Evolutionary conservation across 2,888 invertebrate species (phyloP), one percentile per base, ranked within the genome.

Genomic region (Ectemnius cavifrons): DNA sequence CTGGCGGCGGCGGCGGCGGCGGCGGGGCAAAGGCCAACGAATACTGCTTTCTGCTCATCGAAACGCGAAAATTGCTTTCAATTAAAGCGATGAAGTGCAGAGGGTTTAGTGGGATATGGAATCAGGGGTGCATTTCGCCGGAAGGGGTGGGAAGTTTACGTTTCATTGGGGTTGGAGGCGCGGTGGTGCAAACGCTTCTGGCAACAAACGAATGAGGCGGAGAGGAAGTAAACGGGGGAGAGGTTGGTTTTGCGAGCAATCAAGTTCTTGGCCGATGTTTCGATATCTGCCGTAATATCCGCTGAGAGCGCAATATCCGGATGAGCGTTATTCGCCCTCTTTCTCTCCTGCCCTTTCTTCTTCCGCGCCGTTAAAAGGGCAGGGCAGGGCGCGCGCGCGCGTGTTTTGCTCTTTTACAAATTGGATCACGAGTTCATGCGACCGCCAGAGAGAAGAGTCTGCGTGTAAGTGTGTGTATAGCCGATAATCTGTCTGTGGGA

Each of bases 401-500:
- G 60, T 58, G 67, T 71, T 64, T 63, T 49, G 64, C 63, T 56
- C 67, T 13, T 49, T 18, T 23, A 28, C 57, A 20, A 66, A 69
- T 60, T 60, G 63, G 59, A 65, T 52, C 49, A 62, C 28, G 49
- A 56, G 63, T 47, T 70, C 67, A 62, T 62, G 57, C 64, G 61
- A 57, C 65, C 49, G 56, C 59, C 49, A 56, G 56, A 49, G 49
- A 71, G 37, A 37, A 37, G 37, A 62, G n/a, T n/a, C 61, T 62
- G 64, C 23, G 23, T 37, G 37, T 37, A 8, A 1, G 37, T 37
- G 37, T 37, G 37, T 37, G 37, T 37, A 37, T 37, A 37, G 14
- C 49, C 71, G 45, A 75, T 77, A 71, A 75, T 75, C 76, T 57
- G 27, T 59, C 61, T 64, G 46, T 67, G 75, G 71, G 64, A 71